Evolutionary conservation across 2,797 vertebrate genomes (phyloP), one percentile per base, ranked within the genome.

Genomic region (Remorina albescens): DNA sequence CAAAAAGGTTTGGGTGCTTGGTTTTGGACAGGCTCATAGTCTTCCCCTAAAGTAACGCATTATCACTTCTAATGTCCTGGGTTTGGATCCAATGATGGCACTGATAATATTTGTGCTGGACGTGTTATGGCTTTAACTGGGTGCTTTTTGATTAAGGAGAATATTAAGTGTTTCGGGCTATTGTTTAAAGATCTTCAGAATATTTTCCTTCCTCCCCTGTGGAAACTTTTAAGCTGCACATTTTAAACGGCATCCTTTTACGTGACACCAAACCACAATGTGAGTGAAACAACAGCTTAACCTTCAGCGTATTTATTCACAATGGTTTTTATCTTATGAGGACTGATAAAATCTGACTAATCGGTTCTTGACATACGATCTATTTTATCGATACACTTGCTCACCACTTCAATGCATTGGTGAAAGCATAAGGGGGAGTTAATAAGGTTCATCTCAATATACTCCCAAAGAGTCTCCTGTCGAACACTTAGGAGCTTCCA

Each of bases 401-500:
- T 81, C 49, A 66, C 62, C 67, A 58, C 66, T 67, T 62, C 16
- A 42, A 30, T 63, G 58, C 41, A 23, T 26, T 32, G 39, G 56
- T 63, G 68, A 68, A 76, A 64, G 72, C 34, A 67, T 32, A 64
- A 69, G 81, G 78, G 74, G 71, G 61, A 55, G 71, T 74, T 69
- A 47, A 65, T 30, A 81, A 56, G 67, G 21, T 63, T 49, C 54
- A 68, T 86, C 81, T 85, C 64, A 18, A 78, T 77, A 74, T 18
- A 36, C 60, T 61, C 36, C 61, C 69, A 49, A 69, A 68, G 39
- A 51, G 62, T 63, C 75, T 81, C 80, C 85, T 60, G 81, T 87
- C 78, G 84, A 79, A 73, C 61, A 53, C 80, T 84, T 59, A 79
- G 74, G 81, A 88, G 80, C 71, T 79, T 75, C 42, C 67, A 80